Evolutionary conservation across 1,140 invertebrate genomes (phyloP), one percentile per base, ranked within the genome.

Genomic region (Potamilus streckersoni): DNA sequence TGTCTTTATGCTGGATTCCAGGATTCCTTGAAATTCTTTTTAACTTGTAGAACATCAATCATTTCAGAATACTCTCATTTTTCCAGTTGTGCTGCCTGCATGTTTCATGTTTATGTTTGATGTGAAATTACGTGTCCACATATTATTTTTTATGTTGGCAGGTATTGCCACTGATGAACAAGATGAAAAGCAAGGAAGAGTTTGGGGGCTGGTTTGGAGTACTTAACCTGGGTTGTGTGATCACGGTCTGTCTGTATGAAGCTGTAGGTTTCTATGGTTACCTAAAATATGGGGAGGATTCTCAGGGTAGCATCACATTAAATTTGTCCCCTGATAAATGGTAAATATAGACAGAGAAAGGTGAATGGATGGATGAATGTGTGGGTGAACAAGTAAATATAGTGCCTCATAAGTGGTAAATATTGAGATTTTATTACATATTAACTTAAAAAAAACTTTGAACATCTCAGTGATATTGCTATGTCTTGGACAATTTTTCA

Each of bases 121-220:
- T 23, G 17, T 23, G 5, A 20, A 69, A 69, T 69, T 69, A 17
- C 19, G 8, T 38, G 38, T 65, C 11, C 62, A 31, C 55, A 11
- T 49, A 56, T 49, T n/a, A 60, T 59, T 2, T 68, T 69, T 86
- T 88, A 1, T 65, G 59, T 64, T 77, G 70, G 15, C 62, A 96
- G 95, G 94, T 97, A 0, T 95, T 98, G 93, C 95, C 96, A 0
- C 90, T 98, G 76, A 95, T 97, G 88, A 97, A 97, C 87, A 96
- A 96, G 90, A 97, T 98, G 96, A 95, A 94, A 87, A 94, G 93
- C 3, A 95, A 96, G 1, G 92, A 91, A 19, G 94, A 96, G 79
- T 97, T 97, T 88, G 94, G 94, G 76, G 95, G 96, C 12, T 95
- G 94, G 84, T 95, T 94, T 5, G 95, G 96, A 55, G 96, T 98